Percentiles rank a stretch among this genome's conserved stretches.
These are phyloP conservation scores for Amia ocellicauda DNA, from an alignment of 2,113 vertebrate species.

Conservation along the genomic window DNA sequence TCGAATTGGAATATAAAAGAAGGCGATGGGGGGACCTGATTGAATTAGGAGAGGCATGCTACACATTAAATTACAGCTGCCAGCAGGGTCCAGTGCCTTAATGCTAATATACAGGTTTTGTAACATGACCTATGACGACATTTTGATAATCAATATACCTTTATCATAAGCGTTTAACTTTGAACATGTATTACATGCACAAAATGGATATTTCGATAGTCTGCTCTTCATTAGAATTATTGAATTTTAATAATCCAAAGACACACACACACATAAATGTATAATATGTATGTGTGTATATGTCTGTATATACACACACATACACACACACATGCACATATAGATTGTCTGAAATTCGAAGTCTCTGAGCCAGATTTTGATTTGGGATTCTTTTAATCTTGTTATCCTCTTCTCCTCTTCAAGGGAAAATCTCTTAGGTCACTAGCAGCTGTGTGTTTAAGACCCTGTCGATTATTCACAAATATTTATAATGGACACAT, in stretches of 20 bases:
- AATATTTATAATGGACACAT: not conserved
- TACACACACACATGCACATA: conserved; percentile 13
- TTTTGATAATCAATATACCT: not conserved
- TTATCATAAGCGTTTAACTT: not conserved
- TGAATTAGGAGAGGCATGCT: conserved; percentile 87
- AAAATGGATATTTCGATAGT: too few relatives aligned
- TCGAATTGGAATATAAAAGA: conserved; percentile 99
- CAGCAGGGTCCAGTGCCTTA: conserved; percentile 76
- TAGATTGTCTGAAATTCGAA: not conserved
- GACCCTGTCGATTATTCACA: not conserved
- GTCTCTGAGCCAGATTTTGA: not conserved
- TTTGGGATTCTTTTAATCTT: conserved; percentile 1
- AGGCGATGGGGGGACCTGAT: conserved; percentile 86
- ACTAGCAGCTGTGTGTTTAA: not conserved
- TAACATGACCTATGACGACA: conserved; percentile 39
- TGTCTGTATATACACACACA: conserved; percentile 8
- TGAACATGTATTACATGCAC: too few relatives aligned
- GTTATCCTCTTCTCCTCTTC: not conserved
- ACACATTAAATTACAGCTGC: conserved; percentile 83
- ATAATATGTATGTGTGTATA: too few relatives aligned
- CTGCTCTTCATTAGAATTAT: too few relatives aligned
- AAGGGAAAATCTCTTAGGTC: not conserved
- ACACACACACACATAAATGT: too few relatives aligned
- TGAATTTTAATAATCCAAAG: too few relatives aligned
- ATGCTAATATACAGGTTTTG: conserved; percentile 57